Percentiles rank a stretch among this genome's conserved stretches.
These are phyloP conservation scores for Apis florea DNA, from an alignment of 1,140 invertebrate species.

Conservation along the genomic window DNA sequence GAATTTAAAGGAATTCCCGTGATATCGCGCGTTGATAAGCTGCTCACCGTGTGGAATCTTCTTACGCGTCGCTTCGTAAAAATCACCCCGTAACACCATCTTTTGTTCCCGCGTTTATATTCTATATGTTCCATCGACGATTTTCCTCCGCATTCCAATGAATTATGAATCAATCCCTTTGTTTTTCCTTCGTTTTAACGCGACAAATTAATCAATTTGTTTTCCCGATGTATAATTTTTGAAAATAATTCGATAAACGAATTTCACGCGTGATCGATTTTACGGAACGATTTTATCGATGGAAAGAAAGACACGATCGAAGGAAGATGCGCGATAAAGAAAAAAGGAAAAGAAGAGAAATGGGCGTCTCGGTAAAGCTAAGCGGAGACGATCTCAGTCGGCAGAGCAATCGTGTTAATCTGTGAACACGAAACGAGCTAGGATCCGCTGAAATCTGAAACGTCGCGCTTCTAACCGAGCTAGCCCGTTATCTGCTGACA, in stretches of 20 bases:
- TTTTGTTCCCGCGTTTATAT: background rate
- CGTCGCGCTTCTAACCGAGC: conserved; percentile 32
- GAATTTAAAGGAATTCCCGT: conserved; percentile 50
- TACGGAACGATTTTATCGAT: no score
- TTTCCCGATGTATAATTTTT: no score
- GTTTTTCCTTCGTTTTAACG: no score
- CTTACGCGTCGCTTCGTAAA: conserved; percentile 43
- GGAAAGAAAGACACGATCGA: no score
- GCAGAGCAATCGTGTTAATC: conserved; percentile 37
- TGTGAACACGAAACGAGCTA: conserved; percentile 42
- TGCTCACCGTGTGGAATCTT: conserved; percentile 29
- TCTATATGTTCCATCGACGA: no score
- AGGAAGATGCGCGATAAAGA: no score
- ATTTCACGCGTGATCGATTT: no score
- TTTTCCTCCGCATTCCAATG: no score
- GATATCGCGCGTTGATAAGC: conserved; percentile 50
- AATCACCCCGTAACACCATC: conserved; percentile 21
- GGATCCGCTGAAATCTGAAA: conserved; percentile 55
- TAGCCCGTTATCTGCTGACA: conserved; percentile 59
- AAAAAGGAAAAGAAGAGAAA: background rate
- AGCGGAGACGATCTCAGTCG: background rate
- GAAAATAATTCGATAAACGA: no score
- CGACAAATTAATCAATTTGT: no score
- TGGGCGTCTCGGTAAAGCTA: no score
- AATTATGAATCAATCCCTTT: no score